Percentiles rank a stretch among this genome's conserved stretches.
phyloP scores from a whole-genome alignment of 2,113 vertebrate genomes.

The Pedionomus torquatus region DNA sequence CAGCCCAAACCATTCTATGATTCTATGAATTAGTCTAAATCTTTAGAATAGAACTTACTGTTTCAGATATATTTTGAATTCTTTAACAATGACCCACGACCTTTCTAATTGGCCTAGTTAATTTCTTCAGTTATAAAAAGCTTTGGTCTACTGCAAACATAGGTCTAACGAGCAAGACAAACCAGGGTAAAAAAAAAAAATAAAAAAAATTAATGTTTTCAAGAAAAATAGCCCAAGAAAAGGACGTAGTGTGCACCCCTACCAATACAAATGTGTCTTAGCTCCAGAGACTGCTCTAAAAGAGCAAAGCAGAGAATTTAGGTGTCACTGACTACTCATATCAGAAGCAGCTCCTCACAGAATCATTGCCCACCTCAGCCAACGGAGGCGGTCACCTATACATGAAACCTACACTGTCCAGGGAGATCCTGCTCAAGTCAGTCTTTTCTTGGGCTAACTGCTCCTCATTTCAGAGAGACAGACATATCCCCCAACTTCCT shows the following conservation, averaged over 20 bases:
- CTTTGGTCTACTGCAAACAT: neutral
- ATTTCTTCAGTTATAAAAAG: neutral
- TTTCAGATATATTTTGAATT: neutral
- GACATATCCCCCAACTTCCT: neutral
- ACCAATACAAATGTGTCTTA: neutral
- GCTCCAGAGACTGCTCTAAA: neutral
- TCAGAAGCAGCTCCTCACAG: neutral
- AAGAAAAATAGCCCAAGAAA: neutral
- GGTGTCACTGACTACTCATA: accelerated
- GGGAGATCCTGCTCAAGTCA: neutral
- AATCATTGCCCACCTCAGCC: neutral
- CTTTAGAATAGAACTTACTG: neutral
- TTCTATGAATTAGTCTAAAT: neutral
- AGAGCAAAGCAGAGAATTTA: neutral
- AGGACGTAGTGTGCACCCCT: neutral
- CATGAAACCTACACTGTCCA: neutral
- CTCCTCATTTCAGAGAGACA: neutral
- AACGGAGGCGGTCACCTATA: too few species aligned
- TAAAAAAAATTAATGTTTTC: neutral
- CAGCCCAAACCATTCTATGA: neutral
- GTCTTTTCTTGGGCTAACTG: neutral
- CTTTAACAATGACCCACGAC: neutral
- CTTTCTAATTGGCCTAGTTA: neutral
- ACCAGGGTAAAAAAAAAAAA: neutral
- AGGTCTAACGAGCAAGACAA: neutral